Conservation (phyloP, 2,113 vertebrate genomes). For the Chaetura pelagica region DNA sequence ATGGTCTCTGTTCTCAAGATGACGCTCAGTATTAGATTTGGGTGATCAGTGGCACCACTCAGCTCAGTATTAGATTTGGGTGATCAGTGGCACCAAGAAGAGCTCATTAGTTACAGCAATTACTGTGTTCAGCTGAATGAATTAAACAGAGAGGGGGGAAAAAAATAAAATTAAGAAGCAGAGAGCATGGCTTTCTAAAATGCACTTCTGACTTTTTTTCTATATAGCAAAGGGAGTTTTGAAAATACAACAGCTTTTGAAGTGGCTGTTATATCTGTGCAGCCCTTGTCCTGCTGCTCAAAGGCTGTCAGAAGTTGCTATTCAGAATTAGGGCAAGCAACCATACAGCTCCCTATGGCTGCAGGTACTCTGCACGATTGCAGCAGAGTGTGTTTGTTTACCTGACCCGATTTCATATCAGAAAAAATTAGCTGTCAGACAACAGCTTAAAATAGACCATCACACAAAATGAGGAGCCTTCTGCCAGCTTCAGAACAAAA, state of each 20-base stretch:
- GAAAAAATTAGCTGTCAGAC: conserved; percentile 55
- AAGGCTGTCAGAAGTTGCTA: conserved; percentile 36
- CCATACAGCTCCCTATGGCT: conserved; percentile 7
- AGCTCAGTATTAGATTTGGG: conserved; percentile 77
- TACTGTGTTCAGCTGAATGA: conserved; percentile 38
- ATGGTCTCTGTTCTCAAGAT: conserved; percentile 82
- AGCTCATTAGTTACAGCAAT: conserved; percentile 68
- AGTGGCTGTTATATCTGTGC: conserved; percentile 53
- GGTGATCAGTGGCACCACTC: too few species aligned
- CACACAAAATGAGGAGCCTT: neutral
- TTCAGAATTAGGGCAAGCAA: conserved; percentile 35
- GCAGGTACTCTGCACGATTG: conserved; percentile 60
- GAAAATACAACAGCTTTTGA: conserved; percentile 79
- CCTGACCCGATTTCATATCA: conserved; percentile 79
- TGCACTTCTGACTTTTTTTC: conserved; percentile 75
- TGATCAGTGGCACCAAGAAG: conserved; percentile 67
- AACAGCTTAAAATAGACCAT: conserved; percentile 46
- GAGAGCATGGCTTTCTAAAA: conserved; percentile 64
- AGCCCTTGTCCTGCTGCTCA: conserved; percentile 27
- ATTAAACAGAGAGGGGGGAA: neutral
- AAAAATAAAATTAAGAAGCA: neutral
- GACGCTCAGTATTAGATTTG: conserved; percentile 78
- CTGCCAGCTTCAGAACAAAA: neutral
- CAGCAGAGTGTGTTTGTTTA: conserved; percentile 75
- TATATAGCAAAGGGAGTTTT: conserved; percentile 64